Percentiles rank a stretch among this genome's conserved stretches.
These are phyloP conservation scores for Cephus sareptanus DNA, from an alignment of 2,888 invertebrate species.

Conservation along the genomic window DNA sequence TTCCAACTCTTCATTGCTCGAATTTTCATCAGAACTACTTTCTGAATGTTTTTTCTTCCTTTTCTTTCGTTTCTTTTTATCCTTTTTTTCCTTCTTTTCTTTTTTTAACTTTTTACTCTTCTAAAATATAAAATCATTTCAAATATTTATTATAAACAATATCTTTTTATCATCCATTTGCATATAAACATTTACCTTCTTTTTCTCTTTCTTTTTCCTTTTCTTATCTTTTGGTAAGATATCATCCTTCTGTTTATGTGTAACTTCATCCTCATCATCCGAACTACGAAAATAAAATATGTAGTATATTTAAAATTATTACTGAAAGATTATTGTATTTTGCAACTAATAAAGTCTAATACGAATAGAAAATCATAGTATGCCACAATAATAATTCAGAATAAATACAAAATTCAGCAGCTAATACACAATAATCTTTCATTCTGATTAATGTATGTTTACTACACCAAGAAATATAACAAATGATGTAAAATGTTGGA, in stretches of 20 bases:
- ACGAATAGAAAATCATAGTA: background rate
- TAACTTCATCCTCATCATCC: slow-evolving; percentile 58
- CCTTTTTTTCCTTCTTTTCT: slow-evolving; percentile 66
- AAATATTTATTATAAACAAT: background rate
- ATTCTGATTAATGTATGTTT: slow-evolving; percentile 11
- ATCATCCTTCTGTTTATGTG: slow-evolving; percentile 66
- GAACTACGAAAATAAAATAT: slow-evolving; percentile 47
- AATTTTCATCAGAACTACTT: slow-evolving; percentile 49
- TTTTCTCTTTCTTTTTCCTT: slow-evolving; percentile 65
- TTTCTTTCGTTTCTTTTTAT: slow-evolving; percentile 71
- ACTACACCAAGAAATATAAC: slow-evolving; percentile 11
- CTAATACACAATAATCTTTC: background rate
- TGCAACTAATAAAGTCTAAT: background rate
- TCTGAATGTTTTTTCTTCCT: slow-evolving; percentile 67
- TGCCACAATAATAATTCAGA: background rate
- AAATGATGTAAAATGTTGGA: background rate
- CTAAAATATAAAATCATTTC: slow-evolving; percentile 29
- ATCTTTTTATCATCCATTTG: background rate
- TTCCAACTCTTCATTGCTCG: slow-evolving; percentile 46
- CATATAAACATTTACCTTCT: slow-evolving; percentile 53
- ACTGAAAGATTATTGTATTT: background rate
- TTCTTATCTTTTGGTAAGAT: slow-evolving; percentile 67
- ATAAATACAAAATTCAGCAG: background rate
- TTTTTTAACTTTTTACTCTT: slow-evolving; percentile 68
- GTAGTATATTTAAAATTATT: background rate